Evolutionary conservation across 1,140 invertebrate genomes (phyloP).

Genomic region (Onthophagus taurus): DNA sequence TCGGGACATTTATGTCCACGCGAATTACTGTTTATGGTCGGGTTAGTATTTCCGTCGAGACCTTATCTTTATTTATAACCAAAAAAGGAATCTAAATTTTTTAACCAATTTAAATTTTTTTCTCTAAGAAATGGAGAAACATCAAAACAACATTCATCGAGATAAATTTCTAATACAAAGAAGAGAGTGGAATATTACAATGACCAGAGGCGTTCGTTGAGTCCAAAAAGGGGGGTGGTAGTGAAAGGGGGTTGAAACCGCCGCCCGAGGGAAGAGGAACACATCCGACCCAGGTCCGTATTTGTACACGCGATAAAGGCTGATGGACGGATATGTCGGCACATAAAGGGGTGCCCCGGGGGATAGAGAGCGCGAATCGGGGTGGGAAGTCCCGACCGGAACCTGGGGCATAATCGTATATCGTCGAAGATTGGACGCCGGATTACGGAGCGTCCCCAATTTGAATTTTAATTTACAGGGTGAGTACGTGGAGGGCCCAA

Average conservation of each 20-base stretch:
- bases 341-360: slow-evolving; percentile 37
- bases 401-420: slow-evolving; percentile 34
- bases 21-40: no score
- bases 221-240: slow-evolving; percentile 1
- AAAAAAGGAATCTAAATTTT: not conserved
- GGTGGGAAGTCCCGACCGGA: no score
- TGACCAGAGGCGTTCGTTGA: no score
- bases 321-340: slow-evolving; percentile 39
- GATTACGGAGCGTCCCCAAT: slow-evolving; percentile 28
- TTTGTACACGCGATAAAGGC: slow-evolving; percentile 38
- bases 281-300: slow-evolving; percentile 33
- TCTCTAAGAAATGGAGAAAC: no score
- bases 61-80: no score
- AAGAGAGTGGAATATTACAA: no score
- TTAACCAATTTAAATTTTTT: not conserved
- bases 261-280: slow-evolving; percentile 29
- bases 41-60: no score
- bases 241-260: slow-evolving; percentile 8
- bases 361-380: slow-evolving; percentile 24
- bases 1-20: no score
- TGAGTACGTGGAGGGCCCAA: slow-evolving; percentile 31
- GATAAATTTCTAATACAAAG: no score
- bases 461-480: slow-evolving; percentile 39
- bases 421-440: slow-evolving; percentile 35
- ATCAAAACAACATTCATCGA: no score